Evolutionary conservation across 2,888 invertebrate genomes (phyloP), one percentile per base, ranked within the genome.

Genomic region (Muscina levida): DNA sequence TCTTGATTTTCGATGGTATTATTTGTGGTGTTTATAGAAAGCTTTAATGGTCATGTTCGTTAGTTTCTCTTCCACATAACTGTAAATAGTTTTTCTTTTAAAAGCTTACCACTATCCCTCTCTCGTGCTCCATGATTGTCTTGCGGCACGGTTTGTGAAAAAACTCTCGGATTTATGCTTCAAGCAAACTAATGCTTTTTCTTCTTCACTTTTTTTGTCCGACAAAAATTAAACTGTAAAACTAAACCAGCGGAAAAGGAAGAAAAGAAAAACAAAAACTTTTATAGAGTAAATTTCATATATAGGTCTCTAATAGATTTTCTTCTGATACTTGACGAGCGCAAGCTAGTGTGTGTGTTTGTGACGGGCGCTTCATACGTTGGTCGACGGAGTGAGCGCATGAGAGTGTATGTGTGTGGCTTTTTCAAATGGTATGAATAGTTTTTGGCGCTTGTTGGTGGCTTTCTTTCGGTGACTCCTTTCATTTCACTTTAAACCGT

Each of bases 401-500:
- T 82, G 78, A 73, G 74, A 74, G 82, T 82, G 81, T 80, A 76
- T 70, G 48, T 48, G 46, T 59, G 59, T 70, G 76, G 57, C 11
- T 51, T 77, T 81, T 77, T 79, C 72, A 79, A 79, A 78, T 82
- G 70, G 70, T 70, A 76, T 76, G 70, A 76, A 82, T 82, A 82
- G 82, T 82, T 82, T 76, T 82, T 78, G 79, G 79, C 83, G 84
- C 84, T 84, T 84, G 83, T 84, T 82, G 83, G 87, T 87, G 88
- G 90, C 90, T 90, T 90, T 90, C 90, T 90, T 90, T 89, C 89
- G 87, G 89, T 88, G 88, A 89, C 90, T 90, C 90, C 90, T 90
- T 90, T 90, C 90, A 90, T 90, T 90, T 90, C 89, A 90, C 89
- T 89, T 89, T 88, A 88, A 89, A 89, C 88, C 90, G 90, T 90